Evolutionary conservation across 2,888 invertebrate genomes (phyloP).

Genomic region (Euphydryas editha): DNA sequence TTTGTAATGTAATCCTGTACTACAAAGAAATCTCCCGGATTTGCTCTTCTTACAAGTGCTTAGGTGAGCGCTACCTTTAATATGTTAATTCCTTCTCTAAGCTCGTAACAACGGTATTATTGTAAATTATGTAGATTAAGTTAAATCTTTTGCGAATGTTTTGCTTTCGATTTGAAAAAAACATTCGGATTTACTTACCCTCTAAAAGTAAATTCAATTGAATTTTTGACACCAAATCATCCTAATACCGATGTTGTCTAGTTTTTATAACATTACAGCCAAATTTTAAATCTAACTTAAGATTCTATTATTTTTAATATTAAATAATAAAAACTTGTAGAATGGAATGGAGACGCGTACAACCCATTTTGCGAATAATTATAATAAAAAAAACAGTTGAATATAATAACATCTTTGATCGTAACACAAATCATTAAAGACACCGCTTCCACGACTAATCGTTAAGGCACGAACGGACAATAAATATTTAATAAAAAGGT

Average conservation of each 20-base stretch:
- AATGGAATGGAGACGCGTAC: too few species aligned
- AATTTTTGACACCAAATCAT: too few species aligned
- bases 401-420: too few species aligned
- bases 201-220: not conserved
- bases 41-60: constrained; percentile 18
- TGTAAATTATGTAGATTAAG: constrained; percentile 22
- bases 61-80: constrained; percentile 31
- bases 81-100: constrained; percentile 29
- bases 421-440: too few species aligned
- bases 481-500: not conserved
- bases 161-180: not conserved
- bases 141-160: constrained; percentile 13
- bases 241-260: too few species aligned
- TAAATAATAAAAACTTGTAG: too few species aligned
- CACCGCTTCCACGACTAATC: too few species aligned
- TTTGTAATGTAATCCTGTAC: not conserved
- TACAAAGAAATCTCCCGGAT: constrained; percentile 7
- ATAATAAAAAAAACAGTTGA: too few species aligned
- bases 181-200: not conserved
- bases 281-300: too few species aligned
- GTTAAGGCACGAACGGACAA: not conserved
- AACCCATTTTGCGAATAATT: too few species aligned
- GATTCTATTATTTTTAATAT: too few species aligned
- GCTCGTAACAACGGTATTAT: constrained; percentile 25
- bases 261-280: too few species aligned